Evolutionary conservation across 2,797 vertebrate species (phyloP).

Genomic region (Leptatherina wallacei): DNA sequence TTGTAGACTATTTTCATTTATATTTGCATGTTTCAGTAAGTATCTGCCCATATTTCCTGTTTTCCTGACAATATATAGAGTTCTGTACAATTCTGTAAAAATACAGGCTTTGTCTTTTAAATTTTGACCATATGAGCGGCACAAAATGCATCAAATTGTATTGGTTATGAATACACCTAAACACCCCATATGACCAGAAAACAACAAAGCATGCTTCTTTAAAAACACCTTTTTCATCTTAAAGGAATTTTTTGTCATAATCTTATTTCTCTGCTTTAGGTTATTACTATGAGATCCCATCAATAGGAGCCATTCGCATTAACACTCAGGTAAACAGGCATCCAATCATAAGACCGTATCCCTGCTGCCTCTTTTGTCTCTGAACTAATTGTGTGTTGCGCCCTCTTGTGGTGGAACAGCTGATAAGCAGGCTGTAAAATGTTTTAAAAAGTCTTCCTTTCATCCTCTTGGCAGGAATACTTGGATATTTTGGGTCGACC

Average conservation of each 20-base stretch:
- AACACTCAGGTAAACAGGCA: slow-evolving; percentile 84
- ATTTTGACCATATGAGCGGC: too few species aligned
- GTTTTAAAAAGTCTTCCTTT: background rate
- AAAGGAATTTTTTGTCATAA: background rate
- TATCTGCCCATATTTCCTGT: background rate
- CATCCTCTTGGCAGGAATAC: slow-evolving; percentile 87
- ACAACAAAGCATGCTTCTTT: background rate
- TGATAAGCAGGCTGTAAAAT: slow-evolving; percentile 13
- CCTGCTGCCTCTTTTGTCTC: background rate
- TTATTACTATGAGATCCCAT: slow-evolving; percentile 98
- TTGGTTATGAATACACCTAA: background rate
- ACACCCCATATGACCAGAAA: background rate
- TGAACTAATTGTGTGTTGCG: slow-evolving; percentile 20
- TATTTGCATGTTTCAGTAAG: background rate
- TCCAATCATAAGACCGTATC: background rate
- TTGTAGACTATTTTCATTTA: background rate
- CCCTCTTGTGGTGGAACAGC: slow-evolving; percentile 62
- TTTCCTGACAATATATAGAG: background rate
- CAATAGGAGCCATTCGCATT: slow-evolving; percentile 96
- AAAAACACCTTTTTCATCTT: background rate
- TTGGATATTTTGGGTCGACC: slow-evolving; percentile 96
- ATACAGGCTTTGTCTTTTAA: background rate
- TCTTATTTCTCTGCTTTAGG: slow-evolving; percentile 77
- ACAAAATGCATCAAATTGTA: background rate
- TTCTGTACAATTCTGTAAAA: background rate